These are phyloP conservation scores for Acanthiza pusilla DNA, from an alignment of 2,797 vertebrate genomes.

Conservation along the genomic window DNA sequence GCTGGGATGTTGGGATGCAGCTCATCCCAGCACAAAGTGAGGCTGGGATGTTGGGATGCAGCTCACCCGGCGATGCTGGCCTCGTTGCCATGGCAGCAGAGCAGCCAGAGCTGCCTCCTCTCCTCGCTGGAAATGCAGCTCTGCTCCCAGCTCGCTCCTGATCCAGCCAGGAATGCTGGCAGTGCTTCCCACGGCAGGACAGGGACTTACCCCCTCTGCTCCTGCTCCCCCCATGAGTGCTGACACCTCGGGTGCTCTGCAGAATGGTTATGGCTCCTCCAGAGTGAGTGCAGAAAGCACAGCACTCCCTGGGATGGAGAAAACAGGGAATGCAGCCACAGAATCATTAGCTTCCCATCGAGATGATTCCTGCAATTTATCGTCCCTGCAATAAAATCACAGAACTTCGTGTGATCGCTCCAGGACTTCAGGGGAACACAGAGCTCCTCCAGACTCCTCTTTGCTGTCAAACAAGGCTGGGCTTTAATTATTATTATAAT, in stretches of 20 bases:
- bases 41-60: too few relatives aligned
- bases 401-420: not conserved
- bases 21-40: too few relatives aligned
- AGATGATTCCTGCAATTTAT: not conserved
- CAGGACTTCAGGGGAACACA: not conserved
- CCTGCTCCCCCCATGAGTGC: not conserved
- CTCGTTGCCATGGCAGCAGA: not conserved
- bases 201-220: not conserved
- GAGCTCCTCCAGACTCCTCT: not conserved
- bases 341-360: not conserved
- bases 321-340: not conserved
- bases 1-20: too few relatives aligned
- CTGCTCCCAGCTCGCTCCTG: not conserved
- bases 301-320: not conserved
- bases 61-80: not conserved
- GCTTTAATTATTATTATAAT: too few relatives aligned
- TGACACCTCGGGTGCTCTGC: not conserved
- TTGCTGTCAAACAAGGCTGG: not conserved
- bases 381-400: not conserved
- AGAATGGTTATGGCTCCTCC: not conserved
- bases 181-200: not conserved
- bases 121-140: not conserved
- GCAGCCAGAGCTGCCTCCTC: not conserved
- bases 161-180: not conserved
- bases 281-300: not conserved